These are phyloP conservation scores for Cephus cinctus DNA, from an alignment of 1,140 invertebrate species.

Conservation along the genomic window DNA sequence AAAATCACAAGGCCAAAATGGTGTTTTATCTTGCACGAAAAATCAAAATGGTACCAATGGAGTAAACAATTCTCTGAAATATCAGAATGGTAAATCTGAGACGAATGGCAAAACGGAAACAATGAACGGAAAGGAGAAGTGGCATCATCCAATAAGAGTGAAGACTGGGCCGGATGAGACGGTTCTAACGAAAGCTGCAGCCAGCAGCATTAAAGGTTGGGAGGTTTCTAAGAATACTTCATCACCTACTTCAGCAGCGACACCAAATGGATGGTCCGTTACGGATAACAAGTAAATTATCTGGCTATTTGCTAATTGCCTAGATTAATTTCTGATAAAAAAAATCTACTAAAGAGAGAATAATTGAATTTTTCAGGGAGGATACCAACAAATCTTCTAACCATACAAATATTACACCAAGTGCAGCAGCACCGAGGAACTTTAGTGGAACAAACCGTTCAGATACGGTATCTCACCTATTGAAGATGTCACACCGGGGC, in stretches of 20 bases:
- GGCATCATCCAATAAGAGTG: constrained; percentile 30
- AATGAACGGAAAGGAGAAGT: constrained; percentile 30
- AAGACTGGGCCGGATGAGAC: constrained; percentile 37
- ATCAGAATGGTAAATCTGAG: constrained; percentile 38
- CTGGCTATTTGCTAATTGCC: neutral
- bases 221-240: constrained; percentile 39
- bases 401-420: constrained; percentile 28
- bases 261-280: constrained; percentile 47
- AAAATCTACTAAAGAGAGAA: neutral
- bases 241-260: constrained; percentile 28
- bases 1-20: constrained; percentile 22
- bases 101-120: constrained; percentile 28
- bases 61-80: constrained; percentile 22
- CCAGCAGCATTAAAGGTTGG: constrained; percentile 41
- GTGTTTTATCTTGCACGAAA: constrained; percentile 17
- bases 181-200: constrained; percentile 39
- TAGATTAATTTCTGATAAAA: neutral
- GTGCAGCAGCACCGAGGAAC: constrained; percentile 46
- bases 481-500: constrained; percentile 51
- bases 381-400: constrained; percentile 30
- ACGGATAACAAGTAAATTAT: constrained; percentile 44
- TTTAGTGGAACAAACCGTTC: constrained; percentile 53
- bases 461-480: constrained; percentile 49
- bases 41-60: constrained; percentile 24
- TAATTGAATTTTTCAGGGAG: constrained; percentile 33